Conservation (phyloP, 2,797 vertebrate genomes). For the Chloroceryle amazona region DNA sequence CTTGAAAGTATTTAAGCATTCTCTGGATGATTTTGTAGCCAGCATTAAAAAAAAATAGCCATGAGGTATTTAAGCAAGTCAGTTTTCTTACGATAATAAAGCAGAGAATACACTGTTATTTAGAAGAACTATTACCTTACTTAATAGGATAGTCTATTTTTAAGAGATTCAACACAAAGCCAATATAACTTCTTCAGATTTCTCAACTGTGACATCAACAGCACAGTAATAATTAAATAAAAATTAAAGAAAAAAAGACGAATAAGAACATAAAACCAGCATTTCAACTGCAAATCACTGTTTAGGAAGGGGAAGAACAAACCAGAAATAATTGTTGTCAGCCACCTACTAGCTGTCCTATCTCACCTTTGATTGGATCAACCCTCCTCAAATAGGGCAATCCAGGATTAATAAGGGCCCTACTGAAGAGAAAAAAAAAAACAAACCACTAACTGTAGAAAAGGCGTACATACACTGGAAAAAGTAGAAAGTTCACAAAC, state of each 20-base stretch:
- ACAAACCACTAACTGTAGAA: not conserved
- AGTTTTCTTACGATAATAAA: not conserved
- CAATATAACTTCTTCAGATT: not conserved
- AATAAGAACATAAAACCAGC: not conserved
- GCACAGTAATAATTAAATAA: not conserved
- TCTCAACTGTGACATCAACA: not conserved
- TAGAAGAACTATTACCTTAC: not conserved
- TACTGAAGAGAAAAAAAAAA: not conserved
- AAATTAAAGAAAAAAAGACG: not conserved
- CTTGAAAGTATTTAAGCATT: not conserved
- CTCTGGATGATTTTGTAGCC: not conserved
- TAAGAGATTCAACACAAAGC: not conserved
- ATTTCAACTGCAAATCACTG: not conserved
- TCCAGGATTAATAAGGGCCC: slow-evolving; percentile 52
- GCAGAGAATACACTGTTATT: not conserved
- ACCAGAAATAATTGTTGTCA: not conserved
- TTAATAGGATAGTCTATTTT: not conserved
- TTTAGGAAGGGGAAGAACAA: not conserved
- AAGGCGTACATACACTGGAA: not conserved
- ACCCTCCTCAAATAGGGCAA: slow-evolving; percentile 43
- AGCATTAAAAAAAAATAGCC: not conserved
- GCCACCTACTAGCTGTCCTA: not conserved
- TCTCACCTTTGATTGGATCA: slow-evolving; percentile 50
- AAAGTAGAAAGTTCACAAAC: not conserved
- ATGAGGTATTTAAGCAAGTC: not conserved